Conservation (phyloP, 2,113 vertebrate species). For the Aspiorhynchus laticeps region DNA sequence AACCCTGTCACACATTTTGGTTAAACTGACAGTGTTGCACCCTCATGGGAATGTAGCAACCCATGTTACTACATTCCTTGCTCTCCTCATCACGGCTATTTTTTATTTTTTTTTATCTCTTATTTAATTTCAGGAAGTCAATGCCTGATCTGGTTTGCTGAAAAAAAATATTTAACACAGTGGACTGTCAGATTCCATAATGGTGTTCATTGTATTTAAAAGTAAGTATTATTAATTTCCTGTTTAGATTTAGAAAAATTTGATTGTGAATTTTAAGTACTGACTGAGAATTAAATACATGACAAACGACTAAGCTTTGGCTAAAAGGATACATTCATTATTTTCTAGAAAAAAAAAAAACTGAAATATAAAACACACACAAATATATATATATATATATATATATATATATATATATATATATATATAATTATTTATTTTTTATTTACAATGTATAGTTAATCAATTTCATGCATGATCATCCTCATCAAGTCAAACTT, state of each 20-base stretch:
- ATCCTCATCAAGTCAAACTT: neutral
- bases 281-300: neutral
- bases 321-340: neutral
- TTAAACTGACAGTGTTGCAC: neutral
- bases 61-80: too few species aligned
- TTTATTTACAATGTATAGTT: neutral
- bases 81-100: neutral
- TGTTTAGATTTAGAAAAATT: neutral
- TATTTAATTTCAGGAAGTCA: neutral
- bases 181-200: neutral
- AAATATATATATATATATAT: too few species aligned
- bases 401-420: neutral
- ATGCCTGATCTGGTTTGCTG: neutral
- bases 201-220: neutral
- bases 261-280: neutral
- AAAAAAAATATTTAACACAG: neutral
- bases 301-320: neutral
- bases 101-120: neutral
- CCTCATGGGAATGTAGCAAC: too few species aligned
- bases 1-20: neutral
- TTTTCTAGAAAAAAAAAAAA: neutral
- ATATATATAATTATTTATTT: too few species aligned
- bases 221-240: neutral
- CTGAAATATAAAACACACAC: neutral
- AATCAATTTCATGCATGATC: neutral